Evolutionary conservation across 2,888 invertebrate genomes (phyloP).

Genomic region (Syrphus vitripennis): DNA sequence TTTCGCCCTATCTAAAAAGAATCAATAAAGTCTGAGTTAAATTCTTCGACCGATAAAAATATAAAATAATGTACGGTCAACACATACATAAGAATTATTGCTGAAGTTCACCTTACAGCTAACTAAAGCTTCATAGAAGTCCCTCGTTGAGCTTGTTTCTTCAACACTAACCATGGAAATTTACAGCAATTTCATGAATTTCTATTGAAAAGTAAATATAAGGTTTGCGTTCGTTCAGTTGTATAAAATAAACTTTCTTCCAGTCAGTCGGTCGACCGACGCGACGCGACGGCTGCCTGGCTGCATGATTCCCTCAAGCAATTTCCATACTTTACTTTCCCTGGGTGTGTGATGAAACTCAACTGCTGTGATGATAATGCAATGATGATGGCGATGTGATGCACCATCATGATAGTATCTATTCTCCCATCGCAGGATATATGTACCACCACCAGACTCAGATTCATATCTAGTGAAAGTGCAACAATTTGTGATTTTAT

Average conservation of each 20-base stretch:
- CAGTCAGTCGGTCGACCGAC: constrained; percentile 3
- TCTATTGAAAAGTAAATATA: constrained; percentile 46
- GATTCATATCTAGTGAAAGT: neutral
- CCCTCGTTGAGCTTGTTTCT: neutral
- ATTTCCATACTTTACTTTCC: constrained; percentile 22
- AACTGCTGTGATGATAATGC: constrained; percentile 17
- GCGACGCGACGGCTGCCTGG: constrained; percentile 16
- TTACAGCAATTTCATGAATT: constrained; percentile 55
- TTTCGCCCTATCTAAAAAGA: too few species aligned
- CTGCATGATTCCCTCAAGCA: constrained; percentile 48
- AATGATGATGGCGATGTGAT: neutral
- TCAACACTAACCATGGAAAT: constrained; percentile 49
- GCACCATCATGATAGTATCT: neutral
- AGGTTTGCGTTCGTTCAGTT: neutral
- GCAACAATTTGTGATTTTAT: constrained; percentile 44
- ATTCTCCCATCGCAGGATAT: neutral
- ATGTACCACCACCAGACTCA: neutral
- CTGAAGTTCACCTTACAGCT: constrained; percentile 2
- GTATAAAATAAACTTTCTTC: constrained; percentile 8
- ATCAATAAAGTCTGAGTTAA: too few species aligned
- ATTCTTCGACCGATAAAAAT: too few species aligned
- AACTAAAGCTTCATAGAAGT: neutral
- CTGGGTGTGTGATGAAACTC: constrained; percentile 38
- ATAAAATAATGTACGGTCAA: neutral
- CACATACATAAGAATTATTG: neutral